These are phyloP conservation scores for Loripinus fragilis DNA, from an alignment of 2,888 invertebrate genomes.

Conservation along the genomic window DNA sequence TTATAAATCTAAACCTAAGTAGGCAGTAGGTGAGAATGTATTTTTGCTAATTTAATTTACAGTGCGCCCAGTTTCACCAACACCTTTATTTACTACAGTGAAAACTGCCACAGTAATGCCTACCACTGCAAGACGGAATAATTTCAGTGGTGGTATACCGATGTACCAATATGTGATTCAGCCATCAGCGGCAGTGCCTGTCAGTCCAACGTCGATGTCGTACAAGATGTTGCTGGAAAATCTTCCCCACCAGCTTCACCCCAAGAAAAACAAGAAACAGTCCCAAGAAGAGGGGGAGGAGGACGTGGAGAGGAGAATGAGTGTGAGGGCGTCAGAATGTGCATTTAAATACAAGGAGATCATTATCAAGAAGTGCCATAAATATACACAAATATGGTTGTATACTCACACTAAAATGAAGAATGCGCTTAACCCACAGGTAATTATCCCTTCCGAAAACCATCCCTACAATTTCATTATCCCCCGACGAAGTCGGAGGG, in stretches of 20 bases:
- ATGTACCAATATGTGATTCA: constrained; percentile 55
- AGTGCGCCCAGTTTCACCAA: constrained; percentile 66
- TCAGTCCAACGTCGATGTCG: constrained; percentile 77
- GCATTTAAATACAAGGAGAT: constrained; percentile 85
- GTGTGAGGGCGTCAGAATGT: constrained; percentile 82
- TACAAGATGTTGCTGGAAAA: constrained; percentile 75
- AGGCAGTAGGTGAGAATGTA: no score
- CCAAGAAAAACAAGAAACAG: constrained; percentile 61
- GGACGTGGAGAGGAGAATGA: constrained; percentile 77
- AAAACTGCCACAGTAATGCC: constrained; percentile 54
- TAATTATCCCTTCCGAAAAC: no score
- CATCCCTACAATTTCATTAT: no score
- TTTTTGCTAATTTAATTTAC: no score
- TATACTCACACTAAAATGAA: constrained; percentile 86
- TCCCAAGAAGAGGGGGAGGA: constrained; percentile 57
- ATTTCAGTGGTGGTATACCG: constrained; percentile 61
- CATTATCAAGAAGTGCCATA: constrained; percentile 86
- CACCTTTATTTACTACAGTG: constrained; percentile 66
- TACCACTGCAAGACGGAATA: constrained; percentile 7
- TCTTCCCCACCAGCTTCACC: constrained; percentile 74
- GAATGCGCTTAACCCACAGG: constrained; percentile 87
- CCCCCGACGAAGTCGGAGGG: no score
- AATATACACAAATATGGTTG: constrained; percentile 86
- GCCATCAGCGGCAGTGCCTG: constrained; percentile 66
- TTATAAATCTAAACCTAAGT: no score